These are phyloP conservation scores for Pygocentrus nattereri DNA, from an alignment of 2,797 vertebrate species.

Conservation along the genomic window DNA sequence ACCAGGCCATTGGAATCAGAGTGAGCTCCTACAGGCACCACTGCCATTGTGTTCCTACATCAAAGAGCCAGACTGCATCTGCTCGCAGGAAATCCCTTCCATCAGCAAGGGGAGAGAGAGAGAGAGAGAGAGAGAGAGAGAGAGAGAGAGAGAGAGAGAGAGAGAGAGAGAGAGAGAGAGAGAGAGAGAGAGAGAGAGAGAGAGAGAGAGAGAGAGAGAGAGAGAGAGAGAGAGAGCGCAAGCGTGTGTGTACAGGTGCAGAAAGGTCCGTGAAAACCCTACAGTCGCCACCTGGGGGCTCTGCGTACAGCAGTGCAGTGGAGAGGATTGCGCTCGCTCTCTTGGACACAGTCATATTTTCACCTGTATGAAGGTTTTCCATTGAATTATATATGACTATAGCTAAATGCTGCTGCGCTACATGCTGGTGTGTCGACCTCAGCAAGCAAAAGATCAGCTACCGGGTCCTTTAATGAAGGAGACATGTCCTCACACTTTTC, in stretches of 20 bases:
- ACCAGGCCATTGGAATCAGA: slow-evolving; percentile 85
- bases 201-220: slow-evolving; percentile 58
- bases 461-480: no score
- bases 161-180: slow-evolving; percentile 7
- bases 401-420: not conserved
- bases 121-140: not conserved
- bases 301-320: slow-evolving; percentile 43
- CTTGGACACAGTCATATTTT: not conserved
- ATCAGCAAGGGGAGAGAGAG: slow-evolving; percentile 76
- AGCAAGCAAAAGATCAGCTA: not conserved
- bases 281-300: slow-evolving; percentile 72
- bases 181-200: no score
- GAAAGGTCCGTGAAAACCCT: slow-evolving; percentile 82
- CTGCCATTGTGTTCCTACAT: slow-evolving; percentile 86
- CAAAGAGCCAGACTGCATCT: slow-evolving; percentile 83
- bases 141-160: slow-evolving; percentile 59
- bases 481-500: no score
- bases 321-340: slow-evolving; percentile 5
- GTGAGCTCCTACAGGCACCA: slow-evolving; percentile 62
- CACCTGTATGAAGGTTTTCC: not conserved
- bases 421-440: no score
- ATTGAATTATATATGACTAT: not conserved
- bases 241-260: slow-evolving; percentile 77
- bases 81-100: slow-evolving; percentile 88
- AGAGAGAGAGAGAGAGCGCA: slow-evolving; percentile 34